Evolutionary conservation across 2,888 invertebrate genomes (phyloP).

Genomic region (Lucinisca nassula): DNA sequence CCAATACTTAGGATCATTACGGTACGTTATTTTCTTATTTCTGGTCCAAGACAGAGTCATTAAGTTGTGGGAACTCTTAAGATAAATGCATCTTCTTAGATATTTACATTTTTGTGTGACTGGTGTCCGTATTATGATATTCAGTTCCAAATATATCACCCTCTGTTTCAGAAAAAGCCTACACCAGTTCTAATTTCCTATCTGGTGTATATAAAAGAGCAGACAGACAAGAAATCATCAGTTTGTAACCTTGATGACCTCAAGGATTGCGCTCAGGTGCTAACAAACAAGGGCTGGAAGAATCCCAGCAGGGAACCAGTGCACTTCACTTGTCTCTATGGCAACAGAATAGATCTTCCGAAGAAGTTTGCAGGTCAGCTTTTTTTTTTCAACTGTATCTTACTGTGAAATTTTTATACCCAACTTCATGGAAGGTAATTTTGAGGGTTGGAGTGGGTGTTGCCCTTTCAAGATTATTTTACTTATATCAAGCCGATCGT

Average conservation of each 20-base stretch:
- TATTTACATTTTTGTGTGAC: too few species aligned
- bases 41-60: too few species aligned
- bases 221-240: slow-evolving; percentile 75
- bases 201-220: slow-evolving; percentile 83
- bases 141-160: too few species aligned
- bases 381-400: neutral
- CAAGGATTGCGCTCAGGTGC: slow-evolving; percentile 73
- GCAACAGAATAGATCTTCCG: slow-evolving; percentile 76
- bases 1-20: neutral
- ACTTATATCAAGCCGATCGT: too few species aligned
- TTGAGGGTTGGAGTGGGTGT: neutral
- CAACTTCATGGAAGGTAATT: too few species aligned
- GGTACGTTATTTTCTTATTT: neutral
- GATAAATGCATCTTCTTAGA: too few species aligned
- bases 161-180: slow-evolving; percentile 73
- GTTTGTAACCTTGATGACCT: slow-evolving; percentile 81
- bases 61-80: too few species aligned
- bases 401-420: too few species aligned
- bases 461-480: too few species aligned
- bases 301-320: slow-evolving; percentile 77
- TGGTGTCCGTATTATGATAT: too few species aligned
- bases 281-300: slow-evolving; percentile 84
- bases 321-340: slow-evolving; percentile 83
- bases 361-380: slow-evolving; percentile 77
- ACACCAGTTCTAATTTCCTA: slow-evolving; percentile 80